These are phyloP conservation scores for Emmelina monodactyla DNA, from an alignment of 2,888 invertebrate genomes.

Conservation along the genomic window DNA sequence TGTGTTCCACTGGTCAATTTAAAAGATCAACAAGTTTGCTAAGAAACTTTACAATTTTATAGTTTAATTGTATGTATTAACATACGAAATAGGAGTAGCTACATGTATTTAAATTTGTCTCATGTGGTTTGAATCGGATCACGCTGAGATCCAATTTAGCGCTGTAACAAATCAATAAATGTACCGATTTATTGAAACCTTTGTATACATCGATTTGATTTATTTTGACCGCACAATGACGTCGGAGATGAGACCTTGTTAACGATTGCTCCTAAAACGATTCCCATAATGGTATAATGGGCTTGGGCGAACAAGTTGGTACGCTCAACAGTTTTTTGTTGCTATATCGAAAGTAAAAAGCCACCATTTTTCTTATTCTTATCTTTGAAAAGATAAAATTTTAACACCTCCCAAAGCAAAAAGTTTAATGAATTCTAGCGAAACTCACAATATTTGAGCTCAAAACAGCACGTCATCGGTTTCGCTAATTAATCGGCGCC, in stretches of 20 bases:
- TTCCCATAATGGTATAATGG: background rate
- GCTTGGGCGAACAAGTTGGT: too few species aligned
- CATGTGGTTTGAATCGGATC: conserved; percentile 34
- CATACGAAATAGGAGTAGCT: too few species aligned
- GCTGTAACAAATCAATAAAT: conserved; percentile 66
- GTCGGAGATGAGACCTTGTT: conserved; percentile 53
- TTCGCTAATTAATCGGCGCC: conserved; percentile 61
- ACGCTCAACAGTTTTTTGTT: too few species aligned
- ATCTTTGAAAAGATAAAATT: too few species aligned
- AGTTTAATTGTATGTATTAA: too few species aligned
- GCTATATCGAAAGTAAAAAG: too few species aligned
- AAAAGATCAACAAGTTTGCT: background rate
- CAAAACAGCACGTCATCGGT: conserved; percentile 42
- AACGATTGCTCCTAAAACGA: conserved; percentile 26
- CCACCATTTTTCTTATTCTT: too few species aligned
- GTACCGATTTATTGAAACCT: conserved; percentile 64
- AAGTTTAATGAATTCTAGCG: too few species aligned
- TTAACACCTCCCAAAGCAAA: too few species aligned
- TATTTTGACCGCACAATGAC: conserved; percentile 48
- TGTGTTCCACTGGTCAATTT: too few species aligned
- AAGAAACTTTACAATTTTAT: background rate
- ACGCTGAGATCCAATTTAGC: conserved; percentile 63
- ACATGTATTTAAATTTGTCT: conserved; percentile 1
- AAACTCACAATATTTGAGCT: conserved; percentile 32
- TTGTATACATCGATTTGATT: conserved; percentile 61